Percentiles rank a stretch among this genome's conserved stretches.
Evolutionary conservation across 1,140 invertebrate genomes (phyloP).

Genomic region (Scaptomyza pallida): DNA sequence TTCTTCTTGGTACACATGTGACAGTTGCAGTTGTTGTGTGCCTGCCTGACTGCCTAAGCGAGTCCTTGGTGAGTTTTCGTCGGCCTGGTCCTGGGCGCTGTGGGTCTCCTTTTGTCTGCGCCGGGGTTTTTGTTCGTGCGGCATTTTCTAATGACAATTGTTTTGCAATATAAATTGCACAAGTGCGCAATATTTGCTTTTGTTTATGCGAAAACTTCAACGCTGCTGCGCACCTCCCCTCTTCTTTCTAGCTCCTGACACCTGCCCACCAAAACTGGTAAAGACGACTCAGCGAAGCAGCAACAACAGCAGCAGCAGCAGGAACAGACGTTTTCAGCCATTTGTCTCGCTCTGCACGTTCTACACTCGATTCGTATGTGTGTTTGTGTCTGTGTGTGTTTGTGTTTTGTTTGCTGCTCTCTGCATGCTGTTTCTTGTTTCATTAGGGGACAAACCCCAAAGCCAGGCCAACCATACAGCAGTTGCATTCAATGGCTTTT

Average conservation of each 20-base stretch:
- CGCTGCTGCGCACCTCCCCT: constrained; percentile 36
- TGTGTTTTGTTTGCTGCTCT: constrained; percentile 36
- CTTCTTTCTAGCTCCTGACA: constrained; percentile 61
- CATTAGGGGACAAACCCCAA: constrained; percentile 50
- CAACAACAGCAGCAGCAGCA: constrained; percentile 31
- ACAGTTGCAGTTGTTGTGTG: constrained; percentile 72
- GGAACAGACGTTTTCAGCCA: constrained; percentile 58
- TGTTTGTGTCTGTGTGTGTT: constrained; percentile 23
- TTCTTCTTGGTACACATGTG: constrained; percentile 68
- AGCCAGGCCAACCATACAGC: constrained; percentile 45
- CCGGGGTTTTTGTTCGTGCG: constrained; percentile 77
- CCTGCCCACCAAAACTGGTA: constrained; percentile 68
- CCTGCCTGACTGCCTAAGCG: constrained; percentile 8
- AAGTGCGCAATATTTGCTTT: constrained; percentile 84
- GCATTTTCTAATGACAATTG: constrained; percentile 84
- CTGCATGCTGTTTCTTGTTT: constrained; percentile 68
- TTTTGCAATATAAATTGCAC: constrained; percentile 84
- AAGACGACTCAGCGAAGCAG: constrained; percentile 39
- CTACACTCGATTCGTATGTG: constrained; percentile 15
- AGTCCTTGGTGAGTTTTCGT: constrained; percentile 37
- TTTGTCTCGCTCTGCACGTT: constrained; percentile 77
- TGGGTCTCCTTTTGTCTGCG: constrained; percentile 70
- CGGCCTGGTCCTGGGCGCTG: constrained; percentile 45
- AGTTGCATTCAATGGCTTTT: constrained; percentile 83
- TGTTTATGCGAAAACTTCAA: constrained; percentile 81